A percentile compares a stretch with the other conserved stretches of the same genome.
phyloP scores from a whole-genome alignment of 2,113 vertebrate genomes.

The Athene cunicularia region DNA sequence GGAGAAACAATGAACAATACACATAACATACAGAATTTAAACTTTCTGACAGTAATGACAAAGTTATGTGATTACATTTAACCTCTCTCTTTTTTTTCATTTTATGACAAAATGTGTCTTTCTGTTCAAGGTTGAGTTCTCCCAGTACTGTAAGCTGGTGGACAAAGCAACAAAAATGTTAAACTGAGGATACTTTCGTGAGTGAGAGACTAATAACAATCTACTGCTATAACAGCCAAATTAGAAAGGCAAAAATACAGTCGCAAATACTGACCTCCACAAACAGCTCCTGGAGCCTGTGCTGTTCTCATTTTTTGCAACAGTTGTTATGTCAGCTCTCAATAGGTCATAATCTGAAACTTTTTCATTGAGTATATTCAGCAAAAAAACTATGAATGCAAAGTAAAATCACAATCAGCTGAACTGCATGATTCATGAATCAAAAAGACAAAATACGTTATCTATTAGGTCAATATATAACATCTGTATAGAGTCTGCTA shows the following conservation, averaged over 20 bases:
- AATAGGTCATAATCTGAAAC: neutral
- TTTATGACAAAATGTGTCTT: neutral
- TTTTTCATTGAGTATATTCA: neutral
- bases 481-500: neutral
- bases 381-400: neutral
- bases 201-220: neutral
- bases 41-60: neutral
- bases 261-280: neutral
- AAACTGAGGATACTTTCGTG: neutral
- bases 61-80: neutral
- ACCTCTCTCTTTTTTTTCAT: neutral
- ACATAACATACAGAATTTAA: neutral
- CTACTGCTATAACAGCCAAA: neutral
- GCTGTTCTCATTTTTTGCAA: neutral
- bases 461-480: neutral
- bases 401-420: neutral
- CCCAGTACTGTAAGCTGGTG: neutral
- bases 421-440: neutral
- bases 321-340: neutral
- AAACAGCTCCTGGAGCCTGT: neutral
- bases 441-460: neutral
- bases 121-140: neutral
- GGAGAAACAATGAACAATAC: neutral
- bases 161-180: neutral
- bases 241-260: neutral